Evolutionary conservation across 2,888 invertebrate genomes (phyloP), one percentile per base, ranked within the genome.

Genomic region (Ditylenchus weischeri): DNA sequence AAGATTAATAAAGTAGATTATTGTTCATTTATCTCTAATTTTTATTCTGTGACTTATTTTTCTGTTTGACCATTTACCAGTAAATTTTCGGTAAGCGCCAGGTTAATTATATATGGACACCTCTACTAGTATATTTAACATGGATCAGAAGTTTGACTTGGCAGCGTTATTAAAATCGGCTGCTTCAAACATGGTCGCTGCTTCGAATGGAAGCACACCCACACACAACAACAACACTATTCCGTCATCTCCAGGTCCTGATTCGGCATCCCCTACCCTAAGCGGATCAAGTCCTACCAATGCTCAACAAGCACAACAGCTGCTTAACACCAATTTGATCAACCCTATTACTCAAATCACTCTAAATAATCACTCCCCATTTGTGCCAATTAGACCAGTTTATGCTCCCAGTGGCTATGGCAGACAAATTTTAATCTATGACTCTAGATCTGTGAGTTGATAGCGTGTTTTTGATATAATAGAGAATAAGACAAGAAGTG

Each of bases 351-450:
- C 49, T 23, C 43, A 43, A 19, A 47, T 62, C 36, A 36, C 63
- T 21, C n/a, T 63, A 23, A 63, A 63, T 35, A 51, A 29, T 13
- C 29, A 23, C 35, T 62, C 72, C 36, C 73, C 73, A 0, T 72
- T 72, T 36, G 38, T 43, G 47, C 66, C 72, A 7, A 74, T 72
- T 43, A 36, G 69, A 11, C 72, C 72, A 36, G 65, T 72, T 8
- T 77, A 77, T 49, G 75, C 72, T 15, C 77, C 77, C 0, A 65
- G 65, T 23, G 75, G 75, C n/a, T 75, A 75, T 61, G 75, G 75
- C n/a, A 64, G 75, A 7, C 76, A 78, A 64, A 76, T 75, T 69
- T 66, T 75, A 47, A 77, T 78, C 58, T 75, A 75, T 63, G 75
- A 75, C 50, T 73, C 73, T 11, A 58, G 76, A n/a, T 68, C 72